Evolutionary conservation across 2,113 vertebrate species (phyloP), one percentile per base, ranked within the genome.

Genomic region (Galemys pyrenaicus): DNA sequence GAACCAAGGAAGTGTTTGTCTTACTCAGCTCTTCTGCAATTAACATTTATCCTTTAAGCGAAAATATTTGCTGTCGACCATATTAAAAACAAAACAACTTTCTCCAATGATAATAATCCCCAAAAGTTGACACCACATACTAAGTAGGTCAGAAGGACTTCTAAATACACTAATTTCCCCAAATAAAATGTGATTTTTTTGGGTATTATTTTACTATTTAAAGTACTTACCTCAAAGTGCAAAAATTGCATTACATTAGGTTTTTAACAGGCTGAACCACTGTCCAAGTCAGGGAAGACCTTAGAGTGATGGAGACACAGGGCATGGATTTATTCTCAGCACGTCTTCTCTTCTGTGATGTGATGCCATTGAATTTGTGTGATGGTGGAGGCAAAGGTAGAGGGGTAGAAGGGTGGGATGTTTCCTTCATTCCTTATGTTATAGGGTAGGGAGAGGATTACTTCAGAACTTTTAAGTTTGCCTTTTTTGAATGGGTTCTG

Each of bases 341-440:
- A 62, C 79, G 60, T 74, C 67, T 11, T 75, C 24, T 78, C n/a
- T 78, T 77, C 62, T 46, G 12, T 35, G 49, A 51, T 51, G 49
- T 9, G 51, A 75, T 67, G 65, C 4, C 44, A 2, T 37, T 86
- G 26, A 32, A 32, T 92, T 74, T 51, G 44, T 32, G 86, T 46
- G 56, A 8, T 77, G 56, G 30, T 35, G 39, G 58, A 67, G 32
- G 79, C 28, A 30, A 64, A 41, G 58, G 37, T 39, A 81, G 64
- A 84, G 77, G 32, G 49, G 35, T 20, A 17, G 7, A 62, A 62
- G 67, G 22, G 44, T 37, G 4, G n/a, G 74, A 32, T 15, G 3
- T 19, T 26, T 75, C 44, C 41, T 60, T 86, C 77, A 89, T 91
- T 95, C 67, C 80, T 91, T n/a, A n/a, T n/a, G n/a, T n/a, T n/a